Percentiles rank a stretch among this genome's conserved stretches.
Conservation (phyloP, 2,888 invertebrate genomes). For the Flexamia atlantica region DNA sequence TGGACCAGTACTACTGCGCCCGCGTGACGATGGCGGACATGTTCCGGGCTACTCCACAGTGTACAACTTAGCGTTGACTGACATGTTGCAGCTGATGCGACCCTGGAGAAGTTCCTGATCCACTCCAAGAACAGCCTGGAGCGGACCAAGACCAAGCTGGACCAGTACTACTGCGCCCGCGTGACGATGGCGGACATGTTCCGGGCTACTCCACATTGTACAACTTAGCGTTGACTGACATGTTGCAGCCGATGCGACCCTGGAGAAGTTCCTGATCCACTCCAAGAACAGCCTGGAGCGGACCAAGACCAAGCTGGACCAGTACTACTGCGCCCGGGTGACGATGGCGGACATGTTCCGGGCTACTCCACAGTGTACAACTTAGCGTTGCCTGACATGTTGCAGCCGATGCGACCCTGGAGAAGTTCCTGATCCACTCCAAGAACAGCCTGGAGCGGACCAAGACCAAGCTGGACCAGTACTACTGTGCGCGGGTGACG, state of each 20-base stretch:
- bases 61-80: too few relatives aligned
- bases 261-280: too few relatives aligned
- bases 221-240: too few relatives aligned
- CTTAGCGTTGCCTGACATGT: too few relatives aligned
- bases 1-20: slow-evolving; percentile 71
- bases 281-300: slow-evolving; percentile 69
- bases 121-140: slow-evolving; percentile 70
- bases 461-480: slow-evolving; percentile 71
- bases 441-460: slow-evolving; percentile 70
- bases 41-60: too few relatives aligned
- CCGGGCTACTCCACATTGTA: too few relatives aligned
- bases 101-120: too few relatives aligned
- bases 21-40: slow-evolving; percentile 71
- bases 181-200: slow-evolving; percentile 72
- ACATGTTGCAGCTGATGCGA: too few relatives aligned
- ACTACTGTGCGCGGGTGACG: slow-evolving; percentile 70
- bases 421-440: slow-evolving; percentile 65
- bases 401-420: slow-evolving; percentile 56
- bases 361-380: too few relatives aligned
- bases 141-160: slow-evolving; percentile 68
- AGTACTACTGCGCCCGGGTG: slow-evolving; percentile 70
- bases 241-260: too few relatives aligned
- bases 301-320: slow-evolving; percentile 69
- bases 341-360: slow-evolving; percentile 72
- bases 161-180: slow-evolving; percentile 71